Evolutionary conservation across 2,888 invertebrate species (phyloP), one percentile per base, ranked within the genome.

Genomic region (Melanophora roralis): DNA sequence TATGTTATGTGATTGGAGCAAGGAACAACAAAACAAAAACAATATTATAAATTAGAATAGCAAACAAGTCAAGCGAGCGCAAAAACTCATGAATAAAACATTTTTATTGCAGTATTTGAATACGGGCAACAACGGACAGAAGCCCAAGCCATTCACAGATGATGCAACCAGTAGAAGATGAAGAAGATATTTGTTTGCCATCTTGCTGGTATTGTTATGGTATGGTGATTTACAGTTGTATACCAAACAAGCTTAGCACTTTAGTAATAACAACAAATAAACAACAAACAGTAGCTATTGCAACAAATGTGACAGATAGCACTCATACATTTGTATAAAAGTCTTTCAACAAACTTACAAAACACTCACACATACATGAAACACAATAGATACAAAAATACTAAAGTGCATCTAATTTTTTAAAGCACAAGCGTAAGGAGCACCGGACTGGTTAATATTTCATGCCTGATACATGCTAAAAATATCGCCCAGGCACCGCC

Each of bases 1-100:
- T 78, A 68, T 64, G 59, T 62, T 40, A 53, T 65, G 47, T 19
- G 77, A 67, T 78, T 32, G 23, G 43, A 72, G 59, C 43, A 43
- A 21, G 32, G 36, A 65, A 59, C 32, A 69, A 51, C 16, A 59
- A n/a, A n/a, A 43, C 32, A 77, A 51, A 32, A 55, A 45, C 64
- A 62, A 19, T 40, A 71, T 38, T n/a, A 57, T 65, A 76, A 80
- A 80, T 76, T 80, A 80, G 80, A 72, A 80, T 80, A 74, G 62
- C 38, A 53, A 80, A 72, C 79, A 76, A 76, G 72, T 80, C 62
- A 64, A 72, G 72, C 80, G 67, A 75, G 55, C 62, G 65, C 62
- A 59, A 64, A 64, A 72, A 32, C 60, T 76, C 67, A 80, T 80
- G 80, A 78, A 77, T 75, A 79, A 71, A 80, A 80, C 80, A 80